These are phyloP conservation scores for Apeira syringaria DNA, from an alignment of 2,888 invertebrate genomes.

Conservation along the genomic window DNA sequence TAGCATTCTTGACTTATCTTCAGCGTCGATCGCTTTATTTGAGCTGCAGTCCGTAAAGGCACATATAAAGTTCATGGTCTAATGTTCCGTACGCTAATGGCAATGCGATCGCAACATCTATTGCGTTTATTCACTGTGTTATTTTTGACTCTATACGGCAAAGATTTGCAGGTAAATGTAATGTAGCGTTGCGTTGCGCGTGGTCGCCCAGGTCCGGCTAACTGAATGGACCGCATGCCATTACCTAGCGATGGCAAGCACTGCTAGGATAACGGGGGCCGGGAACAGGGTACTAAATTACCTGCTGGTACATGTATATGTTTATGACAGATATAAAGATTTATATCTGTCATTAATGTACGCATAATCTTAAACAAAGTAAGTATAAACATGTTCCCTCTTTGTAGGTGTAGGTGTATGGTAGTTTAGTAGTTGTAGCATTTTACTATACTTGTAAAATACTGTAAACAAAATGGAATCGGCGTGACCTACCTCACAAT, in stretches of 20 bases:
- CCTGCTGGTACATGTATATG: slow-evolving; percentile 3
- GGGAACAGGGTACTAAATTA: slow-evolving; percentile 24
- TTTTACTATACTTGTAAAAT: no score
- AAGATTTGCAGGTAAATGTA: slow-evolving; percentile 23
- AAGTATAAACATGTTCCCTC: no score
- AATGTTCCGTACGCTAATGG: slow-evolving; percentile 4
- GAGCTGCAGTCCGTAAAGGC: slow-evolving; percentile 16
- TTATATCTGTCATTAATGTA: no score
- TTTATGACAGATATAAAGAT: slow-evolving; percentile 5
- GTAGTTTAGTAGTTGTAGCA: no score
- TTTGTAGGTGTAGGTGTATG: no score
- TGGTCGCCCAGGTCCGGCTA: slow-evolving; percentile 37
- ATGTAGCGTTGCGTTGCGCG: slow-evolving; percentile 31
- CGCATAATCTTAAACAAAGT: no score
- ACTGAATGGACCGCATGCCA: slow-evolving; percentile 39
- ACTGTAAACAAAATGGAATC: no score
- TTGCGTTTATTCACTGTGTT: slow-evolving; percentile 22
- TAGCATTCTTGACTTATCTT: slow-evolving; percentile 25
- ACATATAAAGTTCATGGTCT: slow-evolving; percentile 11
- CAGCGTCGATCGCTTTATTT: slow-evolving; percentile 23
- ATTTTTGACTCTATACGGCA: slow-evolving; percentile 29
- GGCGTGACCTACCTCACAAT: no score
- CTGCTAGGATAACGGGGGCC: slow-evolving; percentile 55
- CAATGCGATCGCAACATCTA: slow-evolving; percentile 5
- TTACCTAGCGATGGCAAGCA: slow-evolving; percentile 40